Base-by-base conservation (phyloP, 2,113 vertebrate species). In the Sorex araneus region DNA sequence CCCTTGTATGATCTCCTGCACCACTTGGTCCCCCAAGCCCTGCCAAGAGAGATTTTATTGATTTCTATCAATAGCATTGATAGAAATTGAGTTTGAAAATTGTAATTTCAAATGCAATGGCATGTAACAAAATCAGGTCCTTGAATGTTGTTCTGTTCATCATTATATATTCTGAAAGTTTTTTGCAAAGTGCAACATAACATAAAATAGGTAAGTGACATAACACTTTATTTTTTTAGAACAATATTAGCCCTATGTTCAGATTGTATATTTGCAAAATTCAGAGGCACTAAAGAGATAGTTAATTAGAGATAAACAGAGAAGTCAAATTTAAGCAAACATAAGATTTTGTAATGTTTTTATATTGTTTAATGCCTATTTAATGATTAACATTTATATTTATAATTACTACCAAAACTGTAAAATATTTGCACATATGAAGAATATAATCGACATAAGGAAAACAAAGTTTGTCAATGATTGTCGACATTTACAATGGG, bases 401-500 rank as follows among this genome's bases (percentile, higher is more conserved):
- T 71, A 70, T 40, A 71, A 90, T 60, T 73, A 60, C 11, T 36
- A 60, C 57, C 19, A 93, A 73, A 88, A 77, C 34, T 69, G 77
- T 45, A 60, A 66, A 66, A 30, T 66, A 66, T 66, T 60, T 66
- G 28, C 16, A 84, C 34, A 27, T 75, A n/a, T 74, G 76, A 89
- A 84, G 50, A 23, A 78, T 18, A 18, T 92, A 18, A 88, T 0
- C n/a, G 32, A 66, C 32, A 21, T 89, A 85, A 90, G 87, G 13
- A 54, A 84, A 95, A 67, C 60, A 92, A 23, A 10, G 1, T 74
- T 91, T 67, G 8, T n/a, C 74, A 90, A 84, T 76, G 23, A 19
- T 78, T 40, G 57, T 50, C 78, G 69, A 67, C 30, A 11, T 45
- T 57, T 66, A 8, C 3, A 89, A 86, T 70, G 18, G 5, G 18